Conservation (phyloP, 1,140 invertebrate genomes). For the Harlomillsia oculata region DNA sequence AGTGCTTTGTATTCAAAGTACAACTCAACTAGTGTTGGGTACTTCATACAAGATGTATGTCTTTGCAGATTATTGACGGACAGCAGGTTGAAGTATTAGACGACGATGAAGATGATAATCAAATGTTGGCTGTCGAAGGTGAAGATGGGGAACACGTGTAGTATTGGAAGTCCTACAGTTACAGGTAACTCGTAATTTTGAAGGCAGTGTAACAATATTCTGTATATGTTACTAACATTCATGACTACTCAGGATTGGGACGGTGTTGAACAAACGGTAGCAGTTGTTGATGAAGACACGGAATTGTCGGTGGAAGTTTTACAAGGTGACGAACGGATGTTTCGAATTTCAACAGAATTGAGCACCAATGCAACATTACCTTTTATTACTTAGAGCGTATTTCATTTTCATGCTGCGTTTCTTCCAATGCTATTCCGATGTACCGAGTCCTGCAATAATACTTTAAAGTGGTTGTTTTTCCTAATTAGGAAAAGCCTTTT, state of each 20-base stretch:
- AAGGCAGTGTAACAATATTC: background rate
- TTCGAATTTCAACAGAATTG: no score
- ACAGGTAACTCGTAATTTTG: no score
- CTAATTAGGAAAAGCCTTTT: no score
- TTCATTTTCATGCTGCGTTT: no score
- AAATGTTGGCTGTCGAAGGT: constrained; percentile 57
- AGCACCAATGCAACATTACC: no score
- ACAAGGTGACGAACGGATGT: constrained; percentile 30
- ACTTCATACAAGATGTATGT: background rate
- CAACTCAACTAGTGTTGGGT: background rate
- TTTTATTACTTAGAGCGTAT: no score
- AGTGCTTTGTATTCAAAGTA: background rate
- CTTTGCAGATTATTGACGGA: constrained; percentile 39
- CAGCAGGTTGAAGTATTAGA: constrained; percentile 43
- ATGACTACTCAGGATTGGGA: constrained; percentile 38
- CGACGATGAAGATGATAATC: constrained; percentile 42
- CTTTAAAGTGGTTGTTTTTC: no score
- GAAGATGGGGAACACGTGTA: constrained; percentile 74
- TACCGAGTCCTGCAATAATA: no score
- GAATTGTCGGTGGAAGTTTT: constrained; percentile 35
- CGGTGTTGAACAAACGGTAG: constrained; percentile 40
- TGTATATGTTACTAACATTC: constrained; percentile 1
- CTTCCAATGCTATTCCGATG: no score
- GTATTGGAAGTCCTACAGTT: constrained; percentile 75
- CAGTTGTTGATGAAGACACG: constrained; percentile 38